Evolutionary conservation across 2,888 invertebrate species (phyloP).

Genomic region (Cylindroiulus punctatus): DNA sequence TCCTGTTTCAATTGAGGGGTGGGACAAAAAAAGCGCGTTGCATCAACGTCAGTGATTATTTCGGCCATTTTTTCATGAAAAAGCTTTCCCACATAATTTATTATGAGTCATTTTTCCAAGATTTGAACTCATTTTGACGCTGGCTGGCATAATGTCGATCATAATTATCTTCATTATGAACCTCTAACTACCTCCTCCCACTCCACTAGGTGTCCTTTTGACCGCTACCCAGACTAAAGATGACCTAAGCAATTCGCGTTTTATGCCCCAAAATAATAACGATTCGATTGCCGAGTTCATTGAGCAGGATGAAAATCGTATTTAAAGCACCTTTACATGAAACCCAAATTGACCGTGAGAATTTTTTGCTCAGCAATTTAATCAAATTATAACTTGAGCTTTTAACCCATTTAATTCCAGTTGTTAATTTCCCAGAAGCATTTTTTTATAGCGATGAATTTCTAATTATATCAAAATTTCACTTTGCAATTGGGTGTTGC

Average conservation of each 20-base stretch:
- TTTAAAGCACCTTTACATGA: not conserved
- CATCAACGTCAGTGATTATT: slow-evolving; percentile 52
- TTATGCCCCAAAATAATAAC: slow-evolving; percentile 51
- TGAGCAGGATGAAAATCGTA: slow-evolving; percentile 7
- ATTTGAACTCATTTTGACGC: slow-evolving; percentile 50
- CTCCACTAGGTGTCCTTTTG: slow-evolving; percentile 49
- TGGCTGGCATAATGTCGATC: slow-evolving; percentile 49
- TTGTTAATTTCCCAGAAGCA: not conserved
- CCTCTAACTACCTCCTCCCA: slow-evolving; percentile 45
- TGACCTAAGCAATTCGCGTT: slow-evolving; percentile 48
- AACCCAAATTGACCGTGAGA: not conserved
- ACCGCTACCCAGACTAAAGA: not conserved
- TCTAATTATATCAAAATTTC: not conserved
- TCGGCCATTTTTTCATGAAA: not conserved
- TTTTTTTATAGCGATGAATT: not conserved
- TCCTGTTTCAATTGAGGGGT: slow-evolving; percentile 49
- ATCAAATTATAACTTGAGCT: not conserved
- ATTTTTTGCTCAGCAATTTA: slow-evolving; percentile 6
- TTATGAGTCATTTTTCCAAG: slow-evolving; percentile 49
- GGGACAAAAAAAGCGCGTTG: slow-evolving; percentile 4
- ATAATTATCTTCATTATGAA: slow-evolving; percentile 43
- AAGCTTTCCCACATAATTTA: slow-evolving; percentile 3
- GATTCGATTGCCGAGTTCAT: slow-evolving; percentile 39
- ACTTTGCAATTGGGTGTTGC: not conserved
- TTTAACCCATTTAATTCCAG: not conserved